phyloP scores from a whole-genome alignment of 2,113 vertebrate species.

The Excalfactoria chinensis region DNA sequence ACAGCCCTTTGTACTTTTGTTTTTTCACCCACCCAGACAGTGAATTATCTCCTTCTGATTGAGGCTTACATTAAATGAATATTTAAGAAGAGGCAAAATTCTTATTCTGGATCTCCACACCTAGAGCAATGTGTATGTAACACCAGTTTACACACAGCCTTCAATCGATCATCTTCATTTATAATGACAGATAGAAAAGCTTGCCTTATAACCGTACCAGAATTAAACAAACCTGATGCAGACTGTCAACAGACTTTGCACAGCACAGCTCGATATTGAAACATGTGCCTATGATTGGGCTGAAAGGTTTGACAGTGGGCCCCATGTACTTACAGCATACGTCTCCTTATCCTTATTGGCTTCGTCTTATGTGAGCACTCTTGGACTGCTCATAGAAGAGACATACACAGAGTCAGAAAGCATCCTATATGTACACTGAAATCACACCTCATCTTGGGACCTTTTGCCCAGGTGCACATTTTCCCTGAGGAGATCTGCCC shows the following conservation, averaged over 20 bases:
- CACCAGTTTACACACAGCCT: background rate
- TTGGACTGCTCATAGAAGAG: background rate
- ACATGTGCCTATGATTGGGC: background rate
- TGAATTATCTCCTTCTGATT: background rate
- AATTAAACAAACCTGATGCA: background rate
- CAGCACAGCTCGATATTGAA: background rate
- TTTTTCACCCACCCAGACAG: background rate
- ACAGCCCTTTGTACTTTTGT: too few relatives aligned
- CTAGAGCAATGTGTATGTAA: background rate
- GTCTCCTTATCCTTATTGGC: background rate
- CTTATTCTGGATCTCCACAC: background rate
- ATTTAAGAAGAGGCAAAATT: background rate
- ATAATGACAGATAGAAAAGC: background rate
- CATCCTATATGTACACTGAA: background rate
- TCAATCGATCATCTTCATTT: background rate
- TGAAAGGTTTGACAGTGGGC: background rate
- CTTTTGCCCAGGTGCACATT: background rate
- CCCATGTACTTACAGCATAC: background rate
- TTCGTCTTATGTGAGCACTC: background rate
- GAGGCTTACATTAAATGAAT: background rate
- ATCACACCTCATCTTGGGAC: background rate
- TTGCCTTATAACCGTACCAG: background rate
- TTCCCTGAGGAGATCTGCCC: conserved; percentile 27
- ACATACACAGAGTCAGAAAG: background rate
- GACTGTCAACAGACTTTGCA: background rate